phyloP scores from a whole-genome alignment of 2,797 vertebrate species.

The Myotis vivesi region DNA sequence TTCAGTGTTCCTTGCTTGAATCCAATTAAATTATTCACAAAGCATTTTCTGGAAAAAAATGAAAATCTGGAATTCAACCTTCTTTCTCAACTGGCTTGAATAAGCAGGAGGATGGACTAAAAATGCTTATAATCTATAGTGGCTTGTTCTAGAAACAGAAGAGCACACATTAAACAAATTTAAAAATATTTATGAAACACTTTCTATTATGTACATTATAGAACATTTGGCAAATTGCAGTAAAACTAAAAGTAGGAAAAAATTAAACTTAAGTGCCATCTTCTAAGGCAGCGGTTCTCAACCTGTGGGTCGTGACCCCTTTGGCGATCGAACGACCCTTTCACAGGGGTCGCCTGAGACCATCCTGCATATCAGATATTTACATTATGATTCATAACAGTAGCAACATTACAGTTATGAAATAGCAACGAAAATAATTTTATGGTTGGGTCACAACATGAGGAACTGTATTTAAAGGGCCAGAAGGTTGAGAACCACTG shows the following conservation, averaged over 20 bases:
- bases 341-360: too few species aligned
- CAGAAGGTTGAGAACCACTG: too few species aligned
- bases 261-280: not conserved
- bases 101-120: not conserved
- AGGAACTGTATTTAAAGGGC: too few species aligned
- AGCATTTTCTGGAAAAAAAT: conserved; percentile 48
- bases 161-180: not conserved
- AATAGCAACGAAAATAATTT: too few species aligned
- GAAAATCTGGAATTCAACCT: conserved; percentile 1
- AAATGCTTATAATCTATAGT: not conserved
- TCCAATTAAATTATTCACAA: conserved; percentile 30
- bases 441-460: too few species aligned
- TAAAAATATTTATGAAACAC: conserved; percentile 33
- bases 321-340: too few species aligned
- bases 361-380: too few species aligned
- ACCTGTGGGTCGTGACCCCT: too few species aligned
- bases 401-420: too few species aligned
- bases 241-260: conserved; percentile 36
- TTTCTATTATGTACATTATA: not conserved
- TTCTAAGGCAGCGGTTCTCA: not conserved
- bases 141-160: conserved; percentile 38
- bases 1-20: conserved; percentile 36
- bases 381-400: too few species aligned
- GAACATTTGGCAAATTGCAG: conserved; percentile 43
- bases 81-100: not conserved